These are phyloP conservation scores for Chironomus striatipennis DNA, from an alignment of 1,140 invertebrate genomes.

Conservation along the genomic window DNA sequence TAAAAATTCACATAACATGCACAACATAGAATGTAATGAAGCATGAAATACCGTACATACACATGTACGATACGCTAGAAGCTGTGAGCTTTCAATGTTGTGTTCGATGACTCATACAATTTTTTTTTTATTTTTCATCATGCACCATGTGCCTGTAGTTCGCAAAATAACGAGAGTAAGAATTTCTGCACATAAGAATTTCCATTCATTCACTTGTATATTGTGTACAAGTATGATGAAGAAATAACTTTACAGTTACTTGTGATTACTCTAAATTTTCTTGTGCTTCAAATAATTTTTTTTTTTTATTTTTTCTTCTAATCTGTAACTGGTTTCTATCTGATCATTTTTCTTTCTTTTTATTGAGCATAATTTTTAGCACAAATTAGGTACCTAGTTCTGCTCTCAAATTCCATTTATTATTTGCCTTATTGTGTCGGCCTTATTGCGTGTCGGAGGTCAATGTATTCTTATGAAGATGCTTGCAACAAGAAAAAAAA, in stretches of 20 bases:
- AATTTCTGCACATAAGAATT: background rate
- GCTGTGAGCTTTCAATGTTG: too few species aligned
- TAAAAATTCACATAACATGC: too few species aligned
- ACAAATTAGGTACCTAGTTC: background rate
- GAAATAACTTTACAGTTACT: background rate
- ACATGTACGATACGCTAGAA: too few species aligned
- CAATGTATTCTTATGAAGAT: background rate
- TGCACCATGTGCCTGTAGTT: too few species aligned
- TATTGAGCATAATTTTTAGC: background rate
- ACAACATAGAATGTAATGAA: too few species aligned
- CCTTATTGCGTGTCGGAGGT: background rate
- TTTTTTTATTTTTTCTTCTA: too few species aligned
- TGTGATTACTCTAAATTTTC: background rate
- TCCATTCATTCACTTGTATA: background rate
- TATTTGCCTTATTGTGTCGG: background rate
- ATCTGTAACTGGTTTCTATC: background rate
- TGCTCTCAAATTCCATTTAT: background rate
- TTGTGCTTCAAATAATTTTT: background rate
- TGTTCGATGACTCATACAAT: too few species aligned
- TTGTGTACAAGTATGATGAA: background rate
- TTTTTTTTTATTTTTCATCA: too few species aligned
- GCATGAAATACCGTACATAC: too few species aligned
- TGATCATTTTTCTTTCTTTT: background rate
- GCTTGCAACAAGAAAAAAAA: constrained; percentile 11
- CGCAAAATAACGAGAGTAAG: background rate